Percentiles rank a stretch among this genome's conserved stretches.
Conservation (phyloP, 1,140 invertebrate species). For the Polypedilum pembai region DNA sequence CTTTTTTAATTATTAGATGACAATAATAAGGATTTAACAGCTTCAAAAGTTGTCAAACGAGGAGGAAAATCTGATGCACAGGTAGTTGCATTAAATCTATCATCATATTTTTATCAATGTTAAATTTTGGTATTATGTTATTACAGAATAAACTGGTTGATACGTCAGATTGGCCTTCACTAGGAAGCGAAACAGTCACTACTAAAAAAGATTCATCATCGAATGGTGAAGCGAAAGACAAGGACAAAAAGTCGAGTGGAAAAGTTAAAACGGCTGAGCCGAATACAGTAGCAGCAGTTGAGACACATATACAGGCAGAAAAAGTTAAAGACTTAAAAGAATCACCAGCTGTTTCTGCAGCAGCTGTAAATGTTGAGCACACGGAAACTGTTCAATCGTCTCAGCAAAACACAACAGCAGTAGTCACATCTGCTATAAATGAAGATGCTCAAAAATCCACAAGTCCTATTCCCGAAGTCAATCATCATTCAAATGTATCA, state of each 20-base stretch:
- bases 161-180: neutral
- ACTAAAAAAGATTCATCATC: slow-evolving; percentile 1
- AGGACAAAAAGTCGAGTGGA: neutral
- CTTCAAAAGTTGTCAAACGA: slow-evolving; percentile 25
- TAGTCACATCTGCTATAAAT: neutral
- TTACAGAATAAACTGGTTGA: slow-evolving; percentile 2
- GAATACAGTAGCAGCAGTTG: neutral
- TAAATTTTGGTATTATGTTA: neutral
- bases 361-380: neutral
- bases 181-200: neutral
- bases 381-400: too few species aligned
- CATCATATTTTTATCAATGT: neutral
- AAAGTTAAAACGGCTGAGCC: neutral
- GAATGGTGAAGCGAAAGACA: neutral
- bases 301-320: neutral
- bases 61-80: neutral
- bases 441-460: slow-evolving; percentile 8
- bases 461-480: slow-evolving; percentile 1
- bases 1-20: neutral
- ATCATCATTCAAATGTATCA: neutral
- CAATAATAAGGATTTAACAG: slow-evolving; percentile 7
- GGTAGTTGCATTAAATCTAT: slow-evolving; percentile 6
- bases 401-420: neutral
- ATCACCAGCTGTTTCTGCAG: neutral
- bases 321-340: slow-evolving; percentile 3